Evolutionary conservation across 2,797 vertebrate species (phyloP).

Genomic region (Gobionotothen gibberifrons): DNA sequence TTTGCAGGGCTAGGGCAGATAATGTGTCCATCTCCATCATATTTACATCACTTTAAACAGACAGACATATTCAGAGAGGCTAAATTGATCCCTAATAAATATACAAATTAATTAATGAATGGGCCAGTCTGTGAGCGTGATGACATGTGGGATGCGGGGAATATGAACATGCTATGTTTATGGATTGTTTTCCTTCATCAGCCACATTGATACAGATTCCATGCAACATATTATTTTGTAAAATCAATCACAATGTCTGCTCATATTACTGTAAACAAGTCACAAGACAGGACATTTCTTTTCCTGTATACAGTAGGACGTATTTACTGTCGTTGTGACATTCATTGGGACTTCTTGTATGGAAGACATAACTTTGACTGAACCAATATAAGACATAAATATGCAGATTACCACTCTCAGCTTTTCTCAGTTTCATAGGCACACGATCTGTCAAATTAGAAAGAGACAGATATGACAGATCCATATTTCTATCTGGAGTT

Average conservation of each 20-base stretch:
- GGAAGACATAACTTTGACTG: conserved; percentile 27
- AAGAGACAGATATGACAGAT: conserved; percentile 46
- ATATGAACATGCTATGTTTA: not conserved
- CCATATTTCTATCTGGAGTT: conserved; percentile 35
- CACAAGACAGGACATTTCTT: conserved; percentile 7
- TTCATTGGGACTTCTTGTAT: conserved; percentile 33
- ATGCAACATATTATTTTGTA: not conserved
- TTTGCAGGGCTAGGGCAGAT: not conserved
- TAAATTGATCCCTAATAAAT: not conserved
- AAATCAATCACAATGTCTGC: not conserved
- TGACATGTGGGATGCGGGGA: not conserved
- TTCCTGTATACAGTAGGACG: not conserved
- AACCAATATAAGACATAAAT: conserved; percentile 38
- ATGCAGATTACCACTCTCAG: conserved; percentile 6
- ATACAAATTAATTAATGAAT: not conserved
- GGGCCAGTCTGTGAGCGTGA: not conserved
- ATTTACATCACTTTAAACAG: no score
- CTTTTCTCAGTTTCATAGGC: conserved; percentile 31
- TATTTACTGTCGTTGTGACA: conserved; percentile 16
- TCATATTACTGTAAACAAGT: not conserved
- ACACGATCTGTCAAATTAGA: conserved; percentile 27
- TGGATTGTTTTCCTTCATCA: not conserved
- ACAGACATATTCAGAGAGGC: not conserved
- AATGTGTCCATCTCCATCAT: not conserved
- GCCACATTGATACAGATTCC: not conserved